These are phyloP conservation scores for Leucoptera coffeella DNA, from an alignment of 2,888 invertebrate species.

Conservation along the genomic window DNA sequence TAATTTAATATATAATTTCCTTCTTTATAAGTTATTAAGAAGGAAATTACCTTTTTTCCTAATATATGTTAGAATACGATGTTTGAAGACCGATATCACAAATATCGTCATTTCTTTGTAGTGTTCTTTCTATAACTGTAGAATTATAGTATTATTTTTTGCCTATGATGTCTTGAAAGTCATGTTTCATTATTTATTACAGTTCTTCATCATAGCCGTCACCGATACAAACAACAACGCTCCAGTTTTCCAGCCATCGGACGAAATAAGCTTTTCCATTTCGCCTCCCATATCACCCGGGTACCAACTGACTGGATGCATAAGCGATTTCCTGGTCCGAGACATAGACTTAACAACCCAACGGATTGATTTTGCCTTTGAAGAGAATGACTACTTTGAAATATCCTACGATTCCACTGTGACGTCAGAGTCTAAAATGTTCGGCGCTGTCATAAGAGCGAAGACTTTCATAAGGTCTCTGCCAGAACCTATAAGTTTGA, in stretches of 20 bases:
- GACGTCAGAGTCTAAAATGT: constrained; percentile 19
- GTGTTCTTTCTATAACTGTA: too few relatives aligned
- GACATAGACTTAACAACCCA: constrained; percentile 49
- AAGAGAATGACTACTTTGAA: constrained; percentile 27
- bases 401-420: constrained; percentile 16
- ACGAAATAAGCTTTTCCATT: constrained; percentile 23
- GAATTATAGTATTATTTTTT: neutral
- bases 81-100: too few relatives aligned
- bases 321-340: constrained; percentile 28
- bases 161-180: too few relatives aligned
- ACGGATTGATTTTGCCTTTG: constrained; percentile 22
- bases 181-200: constrained; percentile 15
- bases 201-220: constrained; percentile 27
- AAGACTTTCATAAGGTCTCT: constrained; percentile 24
- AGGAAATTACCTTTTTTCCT: too few relatives aligned
- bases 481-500: constrained; percentile 18
- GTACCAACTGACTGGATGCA: constrained; percentile 26
- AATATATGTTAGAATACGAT: too few relatives aligned
- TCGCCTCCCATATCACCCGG: constrained; percentile 41
- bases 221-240: constrained; percentile 42
- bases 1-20: too few relatives aligned
- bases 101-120: too few relatives aligned
- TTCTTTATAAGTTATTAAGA: too few relatives aligned
- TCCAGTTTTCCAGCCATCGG: constrained; percentile 23
- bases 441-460: constrained; percentile 21